Evolutionary conservation across 2,888 invertebrate species (phyloP).

Genomic region (Hirtodrosophila confusa): DNA sequence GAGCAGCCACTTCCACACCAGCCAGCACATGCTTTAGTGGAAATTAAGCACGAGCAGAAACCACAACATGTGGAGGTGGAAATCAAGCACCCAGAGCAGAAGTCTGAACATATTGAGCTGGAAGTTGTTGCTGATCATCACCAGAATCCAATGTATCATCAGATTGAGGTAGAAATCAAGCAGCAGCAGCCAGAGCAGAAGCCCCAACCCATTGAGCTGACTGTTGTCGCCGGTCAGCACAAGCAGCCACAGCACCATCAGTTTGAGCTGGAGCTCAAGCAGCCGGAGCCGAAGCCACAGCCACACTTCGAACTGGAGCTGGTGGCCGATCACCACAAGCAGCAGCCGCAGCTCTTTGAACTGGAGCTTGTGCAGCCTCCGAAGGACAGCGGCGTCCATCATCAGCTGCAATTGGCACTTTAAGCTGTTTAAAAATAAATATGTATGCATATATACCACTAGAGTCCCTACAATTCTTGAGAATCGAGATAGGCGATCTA

Average conservation of each 20-base stretch:
- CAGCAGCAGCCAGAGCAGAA: neutral
- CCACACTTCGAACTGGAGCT: conserved; percentile 19
- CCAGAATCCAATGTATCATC: neutral
- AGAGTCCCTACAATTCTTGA: neutral
- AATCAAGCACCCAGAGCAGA: neutral
- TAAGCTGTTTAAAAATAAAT: conserved; percentile 14
- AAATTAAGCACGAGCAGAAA: neutral
- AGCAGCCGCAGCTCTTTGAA: conserved; percentile 11
- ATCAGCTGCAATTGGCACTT: neutral
- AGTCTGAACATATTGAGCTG: conserved; percentile 3
- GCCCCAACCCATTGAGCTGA: conserved; percentile 1
- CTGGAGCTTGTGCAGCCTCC: conserved; percentile 7
- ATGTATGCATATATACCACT: conserved; percentile 1
- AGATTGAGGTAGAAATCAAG: conserved; percentile 7
- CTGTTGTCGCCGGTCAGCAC: neutral
- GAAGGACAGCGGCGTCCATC: conserved; percentile 1
- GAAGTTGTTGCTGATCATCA: conserved; percentile 2
- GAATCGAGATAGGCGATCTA: neutral
- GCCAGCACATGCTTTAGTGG: too few relatives aligned
- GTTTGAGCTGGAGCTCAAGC: conserved; percentile 13
- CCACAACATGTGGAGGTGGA: neutral
- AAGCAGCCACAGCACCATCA: conserved; percentile 4
- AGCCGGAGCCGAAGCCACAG: neutral
- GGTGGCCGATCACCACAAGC: conserved; percentile 15
- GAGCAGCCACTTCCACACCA: neutral